Evolutionary conservation across 2,797 vertebrate species (phyloP), one percentile per base, ranked within the genome.

Genomic region (Eutrigla gurnardus): DNA sequence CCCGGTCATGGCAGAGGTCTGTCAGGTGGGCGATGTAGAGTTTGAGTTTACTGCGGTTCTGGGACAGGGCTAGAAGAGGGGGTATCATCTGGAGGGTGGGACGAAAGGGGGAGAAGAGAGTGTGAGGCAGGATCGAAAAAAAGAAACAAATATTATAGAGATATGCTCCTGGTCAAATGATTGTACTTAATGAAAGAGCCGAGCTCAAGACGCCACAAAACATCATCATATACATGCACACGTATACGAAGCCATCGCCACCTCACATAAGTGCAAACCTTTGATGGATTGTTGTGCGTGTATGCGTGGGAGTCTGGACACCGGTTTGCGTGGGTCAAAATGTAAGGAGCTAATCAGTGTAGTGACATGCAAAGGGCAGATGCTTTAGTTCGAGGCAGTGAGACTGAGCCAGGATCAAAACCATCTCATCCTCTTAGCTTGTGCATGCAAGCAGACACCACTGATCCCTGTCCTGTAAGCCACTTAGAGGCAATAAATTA

Each of bases 21-120:
- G 96, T 99, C 95, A 99, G 95, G 93, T 99, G 98, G 92, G 96
- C 96, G 73, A 98, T 98, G 94, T 99, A 98, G 92, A 99, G 96
- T 95, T 98, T 98, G 93, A 98, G 94, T 91, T 97, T 97, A 93
- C 97, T 98, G 95, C 96, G 96, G 94, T 98, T 99, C 94, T 98
- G 97, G 89, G 96, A 96, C 72, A 98, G 95, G 93, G 97, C 97
- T 96, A 98, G 88, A 86, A 98, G 96, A 96, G 96, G 95, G 91
- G 97, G 95, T 80, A 98, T 97, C 94, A 97, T 98, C 98, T 99
- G 88, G 32, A 66, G 81, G 49, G 58, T 8, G 46, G 46, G 25
- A 54, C 12, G 40, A 37, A 8, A 15, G 65, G 13, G 17, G 2
- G 25, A 25, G 32, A n/a, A 15, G 35, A 63, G 14, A 72, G 25